Evolutionary conservation across 2,888 invertebrate species (phyloP).

Genomic region (Acleris literana): DNA sequence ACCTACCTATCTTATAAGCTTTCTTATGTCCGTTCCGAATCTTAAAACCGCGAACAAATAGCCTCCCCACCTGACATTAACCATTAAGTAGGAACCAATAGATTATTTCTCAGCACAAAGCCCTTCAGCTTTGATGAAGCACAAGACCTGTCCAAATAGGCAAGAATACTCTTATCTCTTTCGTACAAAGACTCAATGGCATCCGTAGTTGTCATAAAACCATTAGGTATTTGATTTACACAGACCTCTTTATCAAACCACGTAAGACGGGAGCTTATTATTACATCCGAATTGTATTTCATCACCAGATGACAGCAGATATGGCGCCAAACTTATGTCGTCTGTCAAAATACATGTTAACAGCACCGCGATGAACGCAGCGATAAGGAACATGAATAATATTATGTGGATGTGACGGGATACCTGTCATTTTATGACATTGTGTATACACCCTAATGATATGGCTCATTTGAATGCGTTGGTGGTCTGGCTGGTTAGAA

Average conservation of each 20-base stretch:
- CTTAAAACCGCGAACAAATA: no score
- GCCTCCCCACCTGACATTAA: neutral
- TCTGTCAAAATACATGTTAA: constrained; percentile 84
- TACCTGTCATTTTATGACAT: constrained; percentile 79
- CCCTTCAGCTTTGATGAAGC: neutral
- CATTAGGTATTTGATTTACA: constrained; percentile 64
- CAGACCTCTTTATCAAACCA: constrained; percentile 63
- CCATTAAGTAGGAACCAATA: neutral
- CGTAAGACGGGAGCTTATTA: constrained; percentile 83
- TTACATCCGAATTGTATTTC: constrained; percentile 79
- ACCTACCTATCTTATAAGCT: no score
- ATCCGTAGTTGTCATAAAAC: constrained; percentile 32
- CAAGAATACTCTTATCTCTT: constrained; percentile 32
- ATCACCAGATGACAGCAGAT: constrained; percentile 76
- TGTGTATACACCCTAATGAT: constrained; percentile 78
- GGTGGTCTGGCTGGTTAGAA: constrained; percentile 71
- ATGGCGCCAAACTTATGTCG: constrained; percentile 81
- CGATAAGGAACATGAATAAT: constrained; percentile 67
- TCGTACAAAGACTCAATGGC: constrained; percentile 45
- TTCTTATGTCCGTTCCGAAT: no score
- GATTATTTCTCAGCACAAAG: constrained; percentile 4
- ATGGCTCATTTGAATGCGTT: constrained; percentile 76
- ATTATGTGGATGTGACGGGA: constrained; percentile 69
- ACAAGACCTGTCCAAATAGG: constrained; percentile 1
- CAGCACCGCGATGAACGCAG: constrained; percentile 64